Evolutionary conservation across 1,140 invertebrate genomes (phyloP), one percentile per base, ranked within the genome.

Genomic region (Papilio xuthus): DNA sequence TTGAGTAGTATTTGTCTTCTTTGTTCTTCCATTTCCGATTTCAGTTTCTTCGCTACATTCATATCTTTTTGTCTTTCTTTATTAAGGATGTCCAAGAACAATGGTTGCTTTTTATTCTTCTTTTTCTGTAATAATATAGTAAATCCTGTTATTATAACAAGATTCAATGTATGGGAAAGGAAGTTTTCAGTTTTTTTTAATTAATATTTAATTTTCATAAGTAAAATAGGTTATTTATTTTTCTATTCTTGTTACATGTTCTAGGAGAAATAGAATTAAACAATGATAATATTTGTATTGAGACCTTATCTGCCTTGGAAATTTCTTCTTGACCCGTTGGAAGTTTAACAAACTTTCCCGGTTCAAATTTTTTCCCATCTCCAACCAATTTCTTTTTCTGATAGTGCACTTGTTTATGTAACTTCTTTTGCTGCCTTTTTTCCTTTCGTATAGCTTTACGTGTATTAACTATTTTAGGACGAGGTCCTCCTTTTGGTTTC

Each of bases 1-100:
- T 96, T 88, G 18, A 95, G 80, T 15, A 98, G 87, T 82, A 96
- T 95, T 82, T 95, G 95, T 74, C 95, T 95, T 80, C 96, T 94
- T 81, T 95, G 90, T 75, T 90, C 82, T 53, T 91, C 88, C 88
- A 93, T 94, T 56, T 91, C 72, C 2, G 85, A 82, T 80, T 92
- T 91, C 0, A 94, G 81, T 63, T 86, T 85, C 8, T 89, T 72
- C 3, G 88, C 76, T 82, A 88, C 88, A 60, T 86, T 90, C 6
- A 82, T 87, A 42, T 93, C 91, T 78, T 91, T 93, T 63, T 87
- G 73, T 37, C 86, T 80, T 80, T 94, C 86, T 73, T 84, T 88
- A 26, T 77, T 83, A 2, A 93, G 56, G 3, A 93, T 82, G 41
- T 94, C 91, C 71, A 88, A 82, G 2, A 79, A 56, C 47, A 84